These are phyloP conservation scores for Rhinoraja longicauda DNA, from an alignment of 2,797 vertebrate genomes.

Conservation along the genomic window DNA sequence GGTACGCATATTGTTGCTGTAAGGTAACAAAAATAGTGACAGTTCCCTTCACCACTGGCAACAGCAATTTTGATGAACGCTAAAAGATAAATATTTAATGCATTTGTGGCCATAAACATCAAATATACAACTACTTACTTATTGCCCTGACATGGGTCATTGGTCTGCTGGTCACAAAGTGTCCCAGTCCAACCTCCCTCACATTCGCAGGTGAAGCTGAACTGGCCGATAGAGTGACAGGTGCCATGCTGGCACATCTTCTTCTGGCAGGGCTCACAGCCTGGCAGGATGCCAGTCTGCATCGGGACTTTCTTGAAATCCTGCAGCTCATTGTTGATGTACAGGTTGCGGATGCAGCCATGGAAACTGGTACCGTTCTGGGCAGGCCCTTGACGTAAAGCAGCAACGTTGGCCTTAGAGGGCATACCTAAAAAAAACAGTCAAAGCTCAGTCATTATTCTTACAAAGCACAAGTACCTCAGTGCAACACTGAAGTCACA, in stretches of 20 bases:
- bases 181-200: constrained; percentile 85
- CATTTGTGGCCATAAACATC: background rate
- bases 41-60: background rate
- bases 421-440: constrained; percentile 75
- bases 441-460: background rate
- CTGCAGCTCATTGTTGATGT: constrained; percentile 89
- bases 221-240: constrained; percentile 76
- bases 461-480: no score
- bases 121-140: constrained; percentile 71
- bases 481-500: background rate
- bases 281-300: constrained; percentile 79
- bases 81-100: background rate
- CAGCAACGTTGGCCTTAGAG: constrained; percentile 71
- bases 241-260: constrained; percentile 80
- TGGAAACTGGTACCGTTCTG: constrained; percentile 89
- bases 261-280: constrained; percentile 88
- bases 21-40: background rate
- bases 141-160: constrained; percentile 88
- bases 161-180: constrained; percentile 82
- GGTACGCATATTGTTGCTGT: background rate
- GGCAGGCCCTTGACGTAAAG: constrained; percentile 74
- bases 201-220: constrained; percentile 85
- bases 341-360: constrained; percentile 85
- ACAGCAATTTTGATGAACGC: background rate
- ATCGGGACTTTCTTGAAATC: constrained; percentile 77